phyloP scores from a whole-genome alignment of 2,797 vertebrate species.

The Typhlichthys eigenmanni region DNA sequence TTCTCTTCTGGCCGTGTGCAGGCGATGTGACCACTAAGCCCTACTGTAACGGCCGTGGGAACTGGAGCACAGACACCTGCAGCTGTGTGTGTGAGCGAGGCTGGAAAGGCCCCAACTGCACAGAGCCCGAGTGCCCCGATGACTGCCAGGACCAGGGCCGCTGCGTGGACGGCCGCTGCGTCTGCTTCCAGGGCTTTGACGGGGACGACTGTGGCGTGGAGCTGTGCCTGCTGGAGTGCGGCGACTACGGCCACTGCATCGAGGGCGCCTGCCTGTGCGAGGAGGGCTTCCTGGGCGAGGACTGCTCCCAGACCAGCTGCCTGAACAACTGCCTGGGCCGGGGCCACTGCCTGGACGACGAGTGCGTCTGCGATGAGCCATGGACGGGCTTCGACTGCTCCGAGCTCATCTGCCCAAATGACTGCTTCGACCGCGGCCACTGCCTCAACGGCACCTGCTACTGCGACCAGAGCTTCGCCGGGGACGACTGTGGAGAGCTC shows the following conservation, averaged over 20 bases:
- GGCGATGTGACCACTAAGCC: constrained; percentile 88
- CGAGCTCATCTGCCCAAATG: constrained; percentile 92
- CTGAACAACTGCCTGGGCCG: constrained; percentile 88
- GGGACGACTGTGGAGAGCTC: constrained; percentile 88
- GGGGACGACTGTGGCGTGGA: constrained; percentile 88
- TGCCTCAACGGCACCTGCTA: constrained; percentile 92
- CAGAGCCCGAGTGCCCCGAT: constrained; percentile 83
- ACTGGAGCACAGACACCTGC: constrained; percentile 87
- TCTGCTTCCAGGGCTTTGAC: constrained; percentile 90
- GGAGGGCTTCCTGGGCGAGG: constrained; percentile 84
- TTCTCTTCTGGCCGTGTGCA: constrained; percentile 46
- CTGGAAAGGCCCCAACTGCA: constrained; percentile 88
- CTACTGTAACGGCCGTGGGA: constrained; percentile 90
- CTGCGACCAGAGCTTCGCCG: constrained; percentile 88
- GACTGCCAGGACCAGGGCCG: constrained; percentile 97
- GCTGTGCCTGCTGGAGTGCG: constrained; percentile 84
- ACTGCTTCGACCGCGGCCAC: constrained; percentile 92
- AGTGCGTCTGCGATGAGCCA: constrained; percentile 88
- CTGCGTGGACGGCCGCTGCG: constrained; percentile 86
- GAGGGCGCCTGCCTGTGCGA: constrained; percentile 86
- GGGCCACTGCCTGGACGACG: constrained; percentile 87
- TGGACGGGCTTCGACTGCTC: constrained; percentile 93
- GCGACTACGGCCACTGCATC: constrained; percentile 84
- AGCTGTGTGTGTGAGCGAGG: constrained; percentile 86
- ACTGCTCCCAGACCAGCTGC: constrained; percentile 87